phyloP scores from a whole-genome alignment of 2,797 vertebrate genomes.

The Rhyacichthys aspro region DNA sequence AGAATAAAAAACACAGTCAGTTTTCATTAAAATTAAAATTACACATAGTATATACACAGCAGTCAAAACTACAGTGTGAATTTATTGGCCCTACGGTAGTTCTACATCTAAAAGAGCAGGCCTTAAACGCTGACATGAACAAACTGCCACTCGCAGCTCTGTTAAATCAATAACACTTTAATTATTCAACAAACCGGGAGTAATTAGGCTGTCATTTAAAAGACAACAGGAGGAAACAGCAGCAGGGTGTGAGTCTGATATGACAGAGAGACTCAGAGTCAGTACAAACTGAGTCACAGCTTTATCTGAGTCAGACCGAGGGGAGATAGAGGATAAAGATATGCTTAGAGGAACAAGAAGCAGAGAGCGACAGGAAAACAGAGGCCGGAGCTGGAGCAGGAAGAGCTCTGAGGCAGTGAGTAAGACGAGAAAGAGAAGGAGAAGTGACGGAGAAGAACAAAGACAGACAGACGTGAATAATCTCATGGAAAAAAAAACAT shows the following conservation, averaged over 20 bases:
- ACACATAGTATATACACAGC: slow-evolving; percentile 4
- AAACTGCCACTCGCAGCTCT: slow-evolving; percentile 8
- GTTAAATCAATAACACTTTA: slow-evolving; percentile 50
- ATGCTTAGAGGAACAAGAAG: slow-evolving; percentile 45
- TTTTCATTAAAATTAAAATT: slow-evolving; percentile 8
- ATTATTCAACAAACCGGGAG: slow-evolving; percentile 56
- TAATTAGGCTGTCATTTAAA: slow-evolving; percentile 48
- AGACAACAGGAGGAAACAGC: slow-evolving; percentile 38
- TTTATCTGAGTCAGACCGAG: slow-evolving; percentile 74
- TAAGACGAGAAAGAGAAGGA: background rate
- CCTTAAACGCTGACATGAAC: too few species aligned
- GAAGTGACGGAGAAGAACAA: too few species aligned
- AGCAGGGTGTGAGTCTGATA: slow-evolving; percentile 35
- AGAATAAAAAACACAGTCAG: too few species aligned
- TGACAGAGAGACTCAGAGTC: slow-evolving; percentile 49
- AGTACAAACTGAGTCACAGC: slow-evolving; percentile 74
- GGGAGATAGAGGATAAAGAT: slow-evolving; percentile 57
- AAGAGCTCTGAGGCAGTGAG: slow-evolving; percentile 13
- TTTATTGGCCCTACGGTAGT: too few species aligned
- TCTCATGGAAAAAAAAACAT: too few species aligned
- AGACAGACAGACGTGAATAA: too few species aligned
- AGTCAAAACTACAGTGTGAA: too few species aligned
- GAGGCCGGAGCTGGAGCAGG: slow-evolving; percentile 10
- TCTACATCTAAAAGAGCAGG: too few species aligned
- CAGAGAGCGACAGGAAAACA: too few species aligned